A percentile compares a stretch with the other conserved stretches of the same genome.
Conservation (phyloP, 2,888 invertebrate genomes). For the Unio delphinus region DNA sequence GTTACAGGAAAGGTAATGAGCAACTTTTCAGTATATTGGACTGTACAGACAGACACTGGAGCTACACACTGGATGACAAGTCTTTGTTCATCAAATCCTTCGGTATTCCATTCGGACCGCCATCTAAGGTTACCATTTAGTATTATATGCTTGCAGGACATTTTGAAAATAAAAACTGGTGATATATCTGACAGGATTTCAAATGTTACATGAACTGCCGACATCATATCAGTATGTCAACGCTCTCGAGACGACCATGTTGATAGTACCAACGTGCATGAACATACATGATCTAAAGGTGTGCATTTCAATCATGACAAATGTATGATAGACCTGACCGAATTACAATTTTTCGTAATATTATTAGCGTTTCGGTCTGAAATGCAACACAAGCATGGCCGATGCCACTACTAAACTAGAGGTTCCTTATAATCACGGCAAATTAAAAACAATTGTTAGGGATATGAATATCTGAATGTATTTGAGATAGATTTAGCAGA, state of each 20-base stretch:
- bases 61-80: slow-evolving; percentile 10
- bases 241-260: too few relatives aligned
- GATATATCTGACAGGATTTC: too few relatives aligned
- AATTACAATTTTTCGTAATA: slow-evolving; percentile 17
- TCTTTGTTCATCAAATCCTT: slow-evolving; percentile 22
- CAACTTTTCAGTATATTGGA: too few relatives aligned
- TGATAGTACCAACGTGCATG: too few relatives aligned
- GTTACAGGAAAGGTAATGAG: too few relatives aligned
- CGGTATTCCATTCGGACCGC: slow-evolving; percentile 16
- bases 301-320: too few relatives aligned
- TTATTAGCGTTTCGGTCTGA: slow-evolving; percentile 10
- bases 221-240: too few relatives aligned
- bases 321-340: slow-evolving; percentile 4
- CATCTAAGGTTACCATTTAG: too few relatives aligned
- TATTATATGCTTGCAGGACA: slow-evolving; percentile 14
- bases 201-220: too few relatives aligned
- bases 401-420: slow-evolving; percentile 11
- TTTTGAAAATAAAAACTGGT: background rate
- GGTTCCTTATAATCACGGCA: slow-evolving; percentile 2
- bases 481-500: slow-evolving; percentile 12
- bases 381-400: slow-evolving; percentile 10
- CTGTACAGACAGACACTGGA: too few relatives aligned
- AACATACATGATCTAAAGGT: too few relatives aligned
- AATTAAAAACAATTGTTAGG: slow-evolving; percentile 6
- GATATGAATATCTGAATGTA: slow-evolving; percentile 7